These are phyloP conservation scores for Cheilosia soror DNA, from an alignment of 2,888 invertebrate genomes.

Conservation along the genomic window DNA sequence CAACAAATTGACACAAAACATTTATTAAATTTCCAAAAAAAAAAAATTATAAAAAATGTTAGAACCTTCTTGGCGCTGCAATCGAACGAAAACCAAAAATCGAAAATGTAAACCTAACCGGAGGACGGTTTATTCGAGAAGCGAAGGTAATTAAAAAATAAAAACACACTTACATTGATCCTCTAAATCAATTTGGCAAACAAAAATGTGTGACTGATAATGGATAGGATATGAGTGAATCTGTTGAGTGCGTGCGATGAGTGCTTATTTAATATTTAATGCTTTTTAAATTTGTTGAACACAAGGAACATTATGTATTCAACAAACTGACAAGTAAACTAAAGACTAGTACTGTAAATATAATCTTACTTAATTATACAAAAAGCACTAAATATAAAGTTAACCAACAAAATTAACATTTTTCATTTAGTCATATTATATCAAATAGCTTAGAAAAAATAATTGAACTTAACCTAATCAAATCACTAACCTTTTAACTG, in stretches of 20 bases:
- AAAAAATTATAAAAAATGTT: constrained; percentile 43
- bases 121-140: constrained; percentile 97
- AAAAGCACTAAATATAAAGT: constrained; percentile 74
- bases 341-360: constrained; percentile 21
- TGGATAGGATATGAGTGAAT: constrained; percentile 1
- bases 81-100: constrained; percentile 97
- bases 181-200: constrained; percentile 25
- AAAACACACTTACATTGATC: neutral
- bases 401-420: constrained; percentile 51
- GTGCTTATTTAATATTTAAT: constrained; percentile 60
- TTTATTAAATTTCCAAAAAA: constrained; percentile 64
- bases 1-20: constrained; percentile 36
- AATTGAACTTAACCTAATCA: constrained; percentile 35
- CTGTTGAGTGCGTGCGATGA: constrained; percentile 11
- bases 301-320: neutral
- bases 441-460: neutral
- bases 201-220: constrained; percentile 8
- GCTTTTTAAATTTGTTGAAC: constrained; percentile 58
- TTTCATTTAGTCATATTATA: neutral
- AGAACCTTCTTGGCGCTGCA: constrained; percentile 89
- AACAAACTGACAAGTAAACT: constrained; percentile 13
- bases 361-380: constrained; percentile 1
- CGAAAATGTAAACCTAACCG: constrained; percentile 97
- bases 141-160: constrained; percentile 91
- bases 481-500: constrained; percentile 66